Evolutionary conservation across 2,888 invertebrate species (phyloP).

Genomic region (Polydesmus complanatus): DNA sequence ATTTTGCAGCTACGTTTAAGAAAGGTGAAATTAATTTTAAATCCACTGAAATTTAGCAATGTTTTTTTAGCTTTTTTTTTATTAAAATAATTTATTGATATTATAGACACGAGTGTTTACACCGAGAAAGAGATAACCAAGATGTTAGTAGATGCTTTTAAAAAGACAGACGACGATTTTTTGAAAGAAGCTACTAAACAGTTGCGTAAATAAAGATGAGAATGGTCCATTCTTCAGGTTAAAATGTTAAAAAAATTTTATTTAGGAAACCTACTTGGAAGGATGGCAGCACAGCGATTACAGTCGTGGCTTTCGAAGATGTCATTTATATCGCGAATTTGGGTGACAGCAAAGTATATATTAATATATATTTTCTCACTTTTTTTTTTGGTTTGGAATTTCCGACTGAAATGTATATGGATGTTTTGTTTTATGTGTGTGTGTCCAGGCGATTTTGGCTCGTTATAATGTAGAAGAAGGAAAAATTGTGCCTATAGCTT

Average conservation of each 20-base stretch:
- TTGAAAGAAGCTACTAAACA: slow-evolving; percentile 33
- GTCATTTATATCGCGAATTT: slow-evolving; percentile 37
- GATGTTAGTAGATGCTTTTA: slow-evolving; percentile 34
- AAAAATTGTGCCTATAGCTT: slow-evolving; percentile 28
- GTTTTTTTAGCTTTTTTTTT: background rate
- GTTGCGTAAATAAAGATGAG: too few relatives aligned
- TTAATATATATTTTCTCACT: background rate
- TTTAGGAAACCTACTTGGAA: slow-evolving; percentile 39
- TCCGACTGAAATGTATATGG: slow-evolving; percentile 2
- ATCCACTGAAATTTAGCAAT: too few relatives aligned
- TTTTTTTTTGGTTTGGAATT: background rate
- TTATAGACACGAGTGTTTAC: too few relatives aligned
- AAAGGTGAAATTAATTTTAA: slow-evolving; percentile 27
- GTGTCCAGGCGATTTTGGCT: slow-evolving; percentile 32
- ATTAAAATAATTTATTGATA: slow-evolving; percentile 1
- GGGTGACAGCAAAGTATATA: slow-evolving; percentile 37
- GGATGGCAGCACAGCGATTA: slow-evolving; percentile 39
- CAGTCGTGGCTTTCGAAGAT: slow-evolving; percentile 35
- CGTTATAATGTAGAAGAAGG: slow-evolving; percentile 28
- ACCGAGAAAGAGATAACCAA: slow-evolving; percentile 31
- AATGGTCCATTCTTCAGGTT: too few relatives aligned
- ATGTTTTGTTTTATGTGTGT: background rate
- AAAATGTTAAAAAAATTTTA: too few relatives aligned
- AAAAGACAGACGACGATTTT: slow-evolving; percentile 38
- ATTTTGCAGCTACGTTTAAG: slow-evolving; percentile 32